Percentiles rank a stretch among this genome's conserved stretches.
These are phyloP conservation scores for Achatina immaculata DNA, from an alignment of 1,140 invertebrate species.

Conservation along the genomic window DNA sequence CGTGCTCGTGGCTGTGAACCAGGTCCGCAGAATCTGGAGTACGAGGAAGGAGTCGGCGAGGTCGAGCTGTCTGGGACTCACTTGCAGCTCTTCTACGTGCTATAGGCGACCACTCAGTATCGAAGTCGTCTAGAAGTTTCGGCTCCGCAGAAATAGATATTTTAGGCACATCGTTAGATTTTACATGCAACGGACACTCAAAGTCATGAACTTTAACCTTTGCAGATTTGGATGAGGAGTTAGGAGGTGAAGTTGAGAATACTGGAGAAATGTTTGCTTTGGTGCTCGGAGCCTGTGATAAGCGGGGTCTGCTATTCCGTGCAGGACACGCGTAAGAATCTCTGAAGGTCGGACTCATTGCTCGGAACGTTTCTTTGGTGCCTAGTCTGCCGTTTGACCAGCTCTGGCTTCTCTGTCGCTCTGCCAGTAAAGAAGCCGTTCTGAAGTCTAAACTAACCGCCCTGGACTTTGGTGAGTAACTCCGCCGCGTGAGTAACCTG, in stretches of 20 bases:
- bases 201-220: not conserved
- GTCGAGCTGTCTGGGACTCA: slow-evolving; percentile 23
- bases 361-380: not conserved
- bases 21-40: not conserved
- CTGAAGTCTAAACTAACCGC: not conserved
- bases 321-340: not conserved
- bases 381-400: slow-evolving; percentile 20
- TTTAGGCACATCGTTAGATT: not conserved
- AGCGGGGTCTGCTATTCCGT: not conserved
- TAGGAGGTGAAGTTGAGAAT: not conserved
- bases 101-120: not conserved
- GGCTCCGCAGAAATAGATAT: not conserved
- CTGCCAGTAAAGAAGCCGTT: no score
- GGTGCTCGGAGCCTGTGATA: not conserved
- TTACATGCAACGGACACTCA: slow-evolving; percentile 13
- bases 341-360: not conserved
- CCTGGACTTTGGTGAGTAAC: not conserved
- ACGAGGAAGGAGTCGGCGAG: not conserved
- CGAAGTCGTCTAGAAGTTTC: not conserved
- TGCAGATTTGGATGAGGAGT: not conserved
- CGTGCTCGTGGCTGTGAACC: not conserved
- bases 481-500: slow-evolving; percentile 19
- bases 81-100: not conserved
- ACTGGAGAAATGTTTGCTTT: not conserved
- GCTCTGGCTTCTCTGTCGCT: slow-evolving; percentile 6